Conservation (phyloP, 2,113 vertebrate genomes). For the Chaetops frenatus region DNA sequence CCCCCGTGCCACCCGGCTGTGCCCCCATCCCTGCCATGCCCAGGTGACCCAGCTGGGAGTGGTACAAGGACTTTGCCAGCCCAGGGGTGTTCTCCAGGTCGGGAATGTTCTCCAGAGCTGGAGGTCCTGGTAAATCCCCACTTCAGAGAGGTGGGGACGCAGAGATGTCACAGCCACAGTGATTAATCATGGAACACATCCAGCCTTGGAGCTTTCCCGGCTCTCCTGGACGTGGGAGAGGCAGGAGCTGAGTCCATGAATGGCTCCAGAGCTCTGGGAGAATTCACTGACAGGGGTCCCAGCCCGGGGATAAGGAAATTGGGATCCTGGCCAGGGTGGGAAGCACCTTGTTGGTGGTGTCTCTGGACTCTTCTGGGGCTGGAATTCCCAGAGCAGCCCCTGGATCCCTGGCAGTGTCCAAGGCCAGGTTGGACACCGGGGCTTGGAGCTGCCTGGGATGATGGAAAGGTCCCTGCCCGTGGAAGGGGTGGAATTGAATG, state of each 20-base stretch:
- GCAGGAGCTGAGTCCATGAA: background rate
- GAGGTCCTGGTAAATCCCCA: accelerated
- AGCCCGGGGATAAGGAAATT: background rate
- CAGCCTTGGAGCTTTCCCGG: accelerated
- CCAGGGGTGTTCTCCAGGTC: background rate
- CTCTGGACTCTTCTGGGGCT: background rate
- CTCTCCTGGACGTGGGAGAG: accelerated
- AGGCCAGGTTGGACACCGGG: background rate
- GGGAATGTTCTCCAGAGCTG: background rate
- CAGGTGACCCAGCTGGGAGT: background rate
- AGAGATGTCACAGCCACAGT: accelerated
- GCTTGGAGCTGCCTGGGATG: background rate
- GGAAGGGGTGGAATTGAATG: too few species aligned
- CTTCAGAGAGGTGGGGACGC: background rate
- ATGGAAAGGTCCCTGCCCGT: background rate
- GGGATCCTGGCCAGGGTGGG: background rate
- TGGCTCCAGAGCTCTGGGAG: background rate
- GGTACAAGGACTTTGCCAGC: background rate
- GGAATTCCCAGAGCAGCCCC: background rate
- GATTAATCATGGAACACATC: too few species aligned
- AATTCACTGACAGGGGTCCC: background rate
- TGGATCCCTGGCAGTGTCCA: background rate
- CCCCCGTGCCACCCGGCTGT: accelerated
- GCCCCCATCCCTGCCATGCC: background rate
- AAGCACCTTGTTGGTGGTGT: too few species aligned